These are phyloP conservation scores for Xestia c-nigrum DNA, from an alignment of 2,888 invertebrate species.

Conservation along the genomic window DNA sequence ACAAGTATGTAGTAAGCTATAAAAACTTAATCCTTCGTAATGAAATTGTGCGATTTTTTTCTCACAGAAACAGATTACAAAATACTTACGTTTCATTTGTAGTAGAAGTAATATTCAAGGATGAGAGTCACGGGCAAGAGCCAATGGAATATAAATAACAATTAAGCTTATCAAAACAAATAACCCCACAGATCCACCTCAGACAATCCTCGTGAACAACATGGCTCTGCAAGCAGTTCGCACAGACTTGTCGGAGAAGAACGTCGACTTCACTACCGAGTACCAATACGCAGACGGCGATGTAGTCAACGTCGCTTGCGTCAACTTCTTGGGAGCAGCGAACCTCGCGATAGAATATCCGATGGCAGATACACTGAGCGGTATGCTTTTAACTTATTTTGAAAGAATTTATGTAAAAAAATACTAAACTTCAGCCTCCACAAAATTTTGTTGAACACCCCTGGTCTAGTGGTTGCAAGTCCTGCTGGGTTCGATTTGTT, in stretches of 20 bases:
- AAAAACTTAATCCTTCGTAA: not conserved
- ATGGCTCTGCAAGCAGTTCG: slow-evolving; percentile 23
- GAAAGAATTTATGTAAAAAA: too few relatives aligned
- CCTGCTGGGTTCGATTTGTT: not conserved
- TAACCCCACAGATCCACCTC: slow-evolving; percentile 12
- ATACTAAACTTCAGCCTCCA: too few relatives aligned
- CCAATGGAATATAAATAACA: not conserved
- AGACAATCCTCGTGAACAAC: slow-evolving; percentile 44
- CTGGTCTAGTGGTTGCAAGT: too few relatives aligned
- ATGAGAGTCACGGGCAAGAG: not conserved
- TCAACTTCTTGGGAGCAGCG: not conserved
- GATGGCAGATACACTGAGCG: not conserved
- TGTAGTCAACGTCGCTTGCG: slow-evolving; percentile 6
- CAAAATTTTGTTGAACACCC: too few relatives aligned
- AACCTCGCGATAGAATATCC: slow-evolving; percentile 5
- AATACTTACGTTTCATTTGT: not conserved
- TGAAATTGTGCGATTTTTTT: too few relatives aligned
- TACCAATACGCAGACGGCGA: slow-evolving; percentile 22
- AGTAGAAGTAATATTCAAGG: too few relatives aligned
- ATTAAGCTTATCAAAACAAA: not conserved
- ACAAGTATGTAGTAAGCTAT: slow-evolving; percentile 10
- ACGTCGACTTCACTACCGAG: slow-evolving; percentile 13
- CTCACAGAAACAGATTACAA: too few relatives aligned
- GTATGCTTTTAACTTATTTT: slow-evolving; percentile 5
- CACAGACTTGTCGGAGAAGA: slow-evolving; percentile 1